Evolutionary conservation across 2,888 invertebrate species (phyloP).

Genomic region (Pherbina coryleti): DNA sequence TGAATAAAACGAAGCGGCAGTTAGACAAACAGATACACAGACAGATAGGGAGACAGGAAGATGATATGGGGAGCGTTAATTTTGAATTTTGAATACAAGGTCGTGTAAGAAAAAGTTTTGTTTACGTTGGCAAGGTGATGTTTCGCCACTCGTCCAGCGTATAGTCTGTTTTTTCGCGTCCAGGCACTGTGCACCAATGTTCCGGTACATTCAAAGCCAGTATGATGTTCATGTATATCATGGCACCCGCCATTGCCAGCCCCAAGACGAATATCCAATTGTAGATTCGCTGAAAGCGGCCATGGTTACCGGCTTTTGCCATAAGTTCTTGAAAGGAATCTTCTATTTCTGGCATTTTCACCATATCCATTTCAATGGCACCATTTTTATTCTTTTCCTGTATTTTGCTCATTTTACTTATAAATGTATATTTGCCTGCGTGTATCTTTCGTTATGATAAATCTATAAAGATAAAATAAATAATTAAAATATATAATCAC

Average conservation of each 20-base stretch:
- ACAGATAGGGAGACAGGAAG: neutral
- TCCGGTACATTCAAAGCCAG: conserved; percentile 73
- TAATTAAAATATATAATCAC: neutral
- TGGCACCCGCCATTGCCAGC: conserved; percentile 69
- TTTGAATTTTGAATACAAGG: too few species aligned
- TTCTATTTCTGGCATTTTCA: conserved; percentile 54
- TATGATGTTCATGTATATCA: conserved; percentile 72
- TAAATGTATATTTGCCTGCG: neutral
- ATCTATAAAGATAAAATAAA: neutral
- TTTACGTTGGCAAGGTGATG: conserved; percentile 72
- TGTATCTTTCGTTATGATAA: conserved; percentile 39
- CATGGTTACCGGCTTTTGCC: conserved; percentile 71
- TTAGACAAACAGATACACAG: neutral
- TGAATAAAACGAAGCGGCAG: neutral
- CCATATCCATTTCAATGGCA: conserved; percentile 43
- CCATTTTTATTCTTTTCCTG: conserved; percentile 48
- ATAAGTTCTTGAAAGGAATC: conserved; percentile 72
- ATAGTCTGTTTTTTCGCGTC: conserved; percentile 70
- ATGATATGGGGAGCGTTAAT: neutral
- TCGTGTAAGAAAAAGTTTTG: conserved; percentile 24
- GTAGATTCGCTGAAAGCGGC: conserved; percentile 71
- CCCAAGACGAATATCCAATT: conserved; percentile 71
- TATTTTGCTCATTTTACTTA: conserved; percentile 35
- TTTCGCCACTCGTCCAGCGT: conserved; percentile 71
- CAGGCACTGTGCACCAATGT: conserved; percentile 74